Evolutionary conservation across 1,140 invertebrate species (phyloP), one percentile per base, ranked within the genome.

Genomic region (Dinothrombium tinctorium): DNA sequence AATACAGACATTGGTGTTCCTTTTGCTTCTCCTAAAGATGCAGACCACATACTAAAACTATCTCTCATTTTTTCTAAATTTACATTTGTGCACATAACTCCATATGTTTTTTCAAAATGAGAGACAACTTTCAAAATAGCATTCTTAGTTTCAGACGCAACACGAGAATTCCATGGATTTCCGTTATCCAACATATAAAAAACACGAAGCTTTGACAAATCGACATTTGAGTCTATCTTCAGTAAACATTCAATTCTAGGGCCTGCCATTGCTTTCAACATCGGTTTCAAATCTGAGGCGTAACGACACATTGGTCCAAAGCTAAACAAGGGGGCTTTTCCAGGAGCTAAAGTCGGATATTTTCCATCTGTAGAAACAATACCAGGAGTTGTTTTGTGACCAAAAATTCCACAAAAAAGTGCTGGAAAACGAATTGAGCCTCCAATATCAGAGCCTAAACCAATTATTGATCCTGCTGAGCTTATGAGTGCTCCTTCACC

Each of bases 341-440:
- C 25, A n/a, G 7, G 23, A 0, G 21, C 6, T 17, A 37, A 23
- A n/a, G 40, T 21, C 25, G 46, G 46, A 23, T 11, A 48, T 2
- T 33, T 19, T 22, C 33, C 37, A 20, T 42, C 41, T 1, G 15
- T 29, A 4, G 11, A n/a, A 28, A 37, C 20, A 35, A 22, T 21
- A n/a, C 74, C 68, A 50, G 69, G 70, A 0, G 80, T 75, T 6
- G 84, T 80, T 57, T 90, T 92, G 56, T 95, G 86, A 5, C 87
- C 87, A 59, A 87, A 95, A 36, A 95, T 69, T 29, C 90, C 89
- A 61, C 84, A 89, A 54, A 92, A 94, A 51, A 79, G 86, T 11
- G 76, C 66, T 1, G 89, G 89, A 72, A 96, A 89, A 23, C 90
- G 69, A 51, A 94, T 89, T 11, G 83, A 90, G 1, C 90, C 90